Base-by-base conservation (phyloP, 2,888 invertebrate genomes). In the Pegoplata infirma region DNA sequence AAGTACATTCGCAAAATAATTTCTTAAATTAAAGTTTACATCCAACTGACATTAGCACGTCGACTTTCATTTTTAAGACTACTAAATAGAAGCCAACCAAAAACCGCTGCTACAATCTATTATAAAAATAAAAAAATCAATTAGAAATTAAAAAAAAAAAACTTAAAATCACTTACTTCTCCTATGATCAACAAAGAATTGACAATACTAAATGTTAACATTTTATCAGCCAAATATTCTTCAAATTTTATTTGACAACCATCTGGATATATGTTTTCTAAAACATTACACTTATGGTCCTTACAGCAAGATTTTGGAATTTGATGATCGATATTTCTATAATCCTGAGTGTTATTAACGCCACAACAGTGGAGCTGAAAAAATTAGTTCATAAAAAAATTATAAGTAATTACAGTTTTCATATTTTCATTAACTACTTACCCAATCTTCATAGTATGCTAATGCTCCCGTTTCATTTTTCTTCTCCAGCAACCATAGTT, bases 391-490 rank as follows among this genome's bases (percentile, higher is more conserved):
- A 5, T 2, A 28, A 3, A 28, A 10, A 32, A 10, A 10, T 32
- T 32, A 2, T 10, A 32, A 32, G 12, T 10, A 3, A 10, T 32
- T 10, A 32, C 8, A 6, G 12, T 32, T 32, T 32, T 32, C 16
- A n/a, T n/a, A n/a, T n/a, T n/a, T n/a, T 36, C 36, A 56, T 14
- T n/a, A n/a, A n/a, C n/a, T n/a, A 53, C 59, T 47, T 46, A 83
- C 84, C 84, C 87, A 87, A 73, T 82, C 82, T 78, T 87, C 88
- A 47, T 87, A 87, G 78, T 83, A 87, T 5, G 82, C 83, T 76
- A 87, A 75, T 8, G 87, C 85, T 1, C 87, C 87, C 0, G 84
- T 83, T 44, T 82, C 79, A 40, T 40, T 40, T 53, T 84, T 83
- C 8, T 82, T 67, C 40, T 87, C 88, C 5, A 76, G 76, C 16